Evolutionary conservation across 2,113 vertebrate species (phyloP).

Genomic region (Atrichornis clamosus): DNA sequence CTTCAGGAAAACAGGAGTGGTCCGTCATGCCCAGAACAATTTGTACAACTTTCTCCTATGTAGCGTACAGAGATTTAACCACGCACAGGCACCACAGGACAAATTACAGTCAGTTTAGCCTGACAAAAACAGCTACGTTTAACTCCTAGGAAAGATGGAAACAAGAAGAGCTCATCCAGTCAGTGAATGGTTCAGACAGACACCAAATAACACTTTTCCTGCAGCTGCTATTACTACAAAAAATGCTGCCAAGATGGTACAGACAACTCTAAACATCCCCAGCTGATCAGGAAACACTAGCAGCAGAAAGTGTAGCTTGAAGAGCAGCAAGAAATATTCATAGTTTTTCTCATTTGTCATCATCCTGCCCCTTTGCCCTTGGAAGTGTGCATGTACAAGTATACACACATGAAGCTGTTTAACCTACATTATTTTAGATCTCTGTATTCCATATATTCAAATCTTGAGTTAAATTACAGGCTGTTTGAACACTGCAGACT

Average conservation of each 20-base stretch:
- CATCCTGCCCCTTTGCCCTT: not conserved
- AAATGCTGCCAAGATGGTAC: not conserved
- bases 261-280: not conserved
- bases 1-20: not conserved
- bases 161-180: not conserved
- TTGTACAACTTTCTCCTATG: not conserved
- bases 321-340: not conserved
- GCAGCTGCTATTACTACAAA: not conserved
- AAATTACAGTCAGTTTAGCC: not conserved
- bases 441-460: not conserved
- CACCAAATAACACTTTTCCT: not conserved
- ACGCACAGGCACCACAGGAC: not conserved
- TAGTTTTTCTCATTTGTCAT: not conserved
- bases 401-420: not conserved
- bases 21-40: not conserved
- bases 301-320: not conserved
- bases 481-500: not conserved
- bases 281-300: not conserved
- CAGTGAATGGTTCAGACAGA: not conserved
- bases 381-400: not conserved
- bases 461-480: not conserved
- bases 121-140: not conserved
- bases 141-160: not conserved
- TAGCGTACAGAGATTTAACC: not conserved
- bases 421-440: not conserved